phyloP scores from a whole-genome alignment of 2,888 invertebrate species.

The Euclidia mi region DNA sequence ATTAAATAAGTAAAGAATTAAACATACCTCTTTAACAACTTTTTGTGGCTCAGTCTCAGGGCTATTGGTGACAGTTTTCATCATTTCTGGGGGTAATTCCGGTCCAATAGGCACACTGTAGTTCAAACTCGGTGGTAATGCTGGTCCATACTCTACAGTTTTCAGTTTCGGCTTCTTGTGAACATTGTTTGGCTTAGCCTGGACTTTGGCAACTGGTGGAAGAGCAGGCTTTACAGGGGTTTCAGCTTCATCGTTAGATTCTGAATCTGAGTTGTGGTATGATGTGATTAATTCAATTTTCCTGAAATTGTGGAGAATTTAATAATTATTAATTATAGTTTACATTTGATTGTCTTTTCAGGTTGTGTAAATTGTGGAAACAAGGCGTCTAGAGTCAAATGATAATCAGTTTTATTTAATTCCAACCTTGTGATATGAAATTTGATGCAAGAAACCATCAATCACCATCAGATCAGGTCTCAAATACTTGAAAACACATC shows the following conservation, averaged over 20 bases:
- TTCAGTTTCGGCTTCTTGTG: conserved; percentile 74
- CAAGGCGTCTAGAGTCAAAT: no score
- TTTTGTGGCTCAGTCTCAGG: conserved; percentile 51
- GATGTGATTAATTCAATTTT: conserved; percentile 90
- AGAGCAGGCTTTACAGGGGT: conserved; percentile 57
- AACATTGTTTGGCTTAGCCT: conserved; percentile 47
- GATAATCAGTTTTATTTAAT: no score
- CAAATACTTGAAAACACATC: no score
- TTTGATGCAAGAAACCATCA: no score
- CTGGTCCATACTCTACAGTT: conserved; percentile 74
- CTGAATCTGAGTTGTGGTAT: conserved; percentile 88
- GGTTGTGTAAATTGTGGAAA: no score
- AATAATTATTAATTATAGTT: no score
- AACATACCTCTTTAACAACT: conserved; percentile 62
- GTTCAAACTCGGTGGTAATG: conserved; percentile 74
- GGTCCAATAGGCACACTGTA: conserved; percentile 82
- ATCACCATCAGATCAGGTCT: no score
- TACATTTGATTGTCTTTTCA: no score
- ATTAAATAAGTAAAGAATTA: no score
- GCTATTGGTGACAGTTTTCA: conserved; percentile 51
- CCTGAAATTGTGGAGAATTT: conserved; percentile 67
- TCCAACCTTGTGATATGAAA: no score
- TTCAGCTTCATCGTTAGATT: conserved; percentile 85
- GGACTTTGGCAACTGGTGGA: conserved; percentile 43
- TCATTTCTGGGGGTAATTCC: conserved; percentile 72